Evolutionary conservation across 2,888 invertebrate species (phyloP).

Genomic region (Laothoe populi): DNA sequence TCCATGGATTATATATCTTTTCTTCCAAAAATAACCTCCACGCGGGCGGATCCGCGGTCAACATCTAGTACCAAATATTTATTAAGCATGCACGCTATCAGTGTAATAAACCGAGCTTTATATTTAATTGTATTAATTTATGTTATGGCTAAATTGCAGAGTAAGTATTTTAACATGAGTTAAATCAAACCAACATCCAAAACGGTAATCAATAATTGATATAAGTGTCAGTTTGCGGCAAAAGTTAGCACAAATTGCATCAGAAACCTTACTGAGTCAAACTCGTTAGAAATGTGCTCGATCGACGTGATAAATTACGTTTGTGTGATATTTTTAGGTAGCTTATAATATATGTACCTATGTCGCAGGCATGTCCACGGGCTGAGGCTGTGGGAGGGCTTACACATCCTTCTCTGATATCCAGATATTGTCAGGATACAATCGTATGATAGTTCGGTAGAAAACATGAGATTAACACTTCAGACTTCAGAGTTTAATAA

Average conservation of each 20-base stretch:
- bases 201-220: slow-evolving; percentile 37
- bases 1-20: too few species aligned
- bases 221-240: slow-evolving; percentile 29
- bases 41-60: too few species aligned
- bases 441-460: too few species aligned
- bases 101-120: not conserved
- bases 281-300: slow-evolving; percentile 23
- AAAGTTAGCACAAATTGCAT: slow-evolving; percentile 40
- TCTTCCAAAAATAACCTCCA: too few species aligned
- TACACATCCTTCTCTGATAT: too few species aligned
- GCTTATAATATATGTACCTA: too few species aligned
- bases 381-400: too few species aligned
- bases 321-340: slow-evolving; percentile 2
- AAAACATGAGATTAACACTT: too few species aligned
- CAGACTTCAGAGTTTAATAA: too few species aligned
- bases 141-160: slow-evolving; percentile 19
- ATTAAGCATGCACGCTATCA: not conserved
- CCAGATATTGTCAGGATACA: too few species aligned
- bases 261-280: slow-evolving; percentile 29
- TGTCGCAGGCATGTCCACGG: too few species aligned
- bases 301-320: slow-evolving; percentile 13
- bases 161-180: slow-evolving; percentile 13
- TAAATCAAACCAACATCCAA: slow-evolving; percentile 34
- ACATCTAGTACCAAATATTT: too few species aligned
- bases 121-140: not conserved